Conservation (phyloP, 2,888 invertebrate genomes). For the Eristalis intricaria region DNA sequence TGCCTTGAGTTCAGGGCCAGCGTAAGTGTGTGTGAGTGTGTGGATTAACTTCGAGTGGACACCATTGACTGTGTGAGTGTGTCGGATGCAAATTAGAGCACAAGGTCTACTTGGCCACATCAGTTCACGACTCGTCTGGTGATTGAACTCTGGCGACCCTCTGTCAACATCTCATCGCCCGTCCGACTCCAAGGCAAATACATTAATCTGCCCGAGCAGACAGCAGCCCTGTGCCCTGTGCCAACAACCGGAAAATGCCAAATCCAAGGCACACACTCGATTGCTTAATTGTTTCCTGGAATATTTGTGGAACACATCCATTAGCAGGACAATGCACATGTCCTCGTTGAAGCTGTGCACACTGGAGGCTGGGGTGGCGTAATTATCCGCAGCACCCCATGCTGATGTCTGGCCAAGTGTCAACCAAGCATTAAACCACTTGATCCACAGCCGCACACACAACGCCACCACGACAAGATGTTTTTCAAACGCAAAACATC, state of each 20-base stretch:
- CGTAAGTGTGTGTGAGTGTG: too few species aligned
- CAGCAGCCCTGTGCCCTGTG: not conserved
- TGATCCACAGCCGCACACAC: conserved; percentile 5
- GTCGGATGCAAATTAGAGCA: too few species aligned
- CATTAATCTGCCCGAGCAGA: not conserved
- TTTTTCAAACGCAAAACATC: conserved; percentile 45
- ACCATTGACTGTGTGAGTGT: too few species aligned
- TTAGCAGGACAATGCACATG: conserved; percentile 35
- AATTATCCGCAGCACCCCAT: conserved; percentile 42
- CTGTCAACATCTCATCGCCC: not conserved
- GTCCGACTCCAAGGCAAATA: not conserved
- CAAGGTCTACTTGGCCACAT: too few species aligned
- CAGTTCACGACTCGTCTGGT: not conserved
- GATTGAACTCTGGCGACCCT: not conserved
- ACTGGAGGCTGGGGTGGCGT: conserved; percentile 1
- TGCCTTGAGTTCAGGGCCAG: not conserved
- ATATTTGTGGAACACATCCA: conserved; percentile 38
- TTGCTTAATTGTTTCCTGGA: conserved; percentile 31
- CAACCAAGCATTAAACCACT: conserved; percentile 59
- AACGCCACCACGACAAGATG: conserved; percentile 33
- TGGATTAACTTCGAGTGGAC: too few species aligned
- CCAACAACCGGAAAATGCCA: not conserved
- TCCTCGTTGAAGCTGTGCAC: not conserved
- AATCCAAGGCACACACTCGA: not conserved
- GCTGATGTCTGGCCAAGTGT: conserved; percentile 55